Evolutionary conservation across 2,113 vertebrate species (phyloP).

Genomic region (Boulengerochromis microlepis): DNA sequence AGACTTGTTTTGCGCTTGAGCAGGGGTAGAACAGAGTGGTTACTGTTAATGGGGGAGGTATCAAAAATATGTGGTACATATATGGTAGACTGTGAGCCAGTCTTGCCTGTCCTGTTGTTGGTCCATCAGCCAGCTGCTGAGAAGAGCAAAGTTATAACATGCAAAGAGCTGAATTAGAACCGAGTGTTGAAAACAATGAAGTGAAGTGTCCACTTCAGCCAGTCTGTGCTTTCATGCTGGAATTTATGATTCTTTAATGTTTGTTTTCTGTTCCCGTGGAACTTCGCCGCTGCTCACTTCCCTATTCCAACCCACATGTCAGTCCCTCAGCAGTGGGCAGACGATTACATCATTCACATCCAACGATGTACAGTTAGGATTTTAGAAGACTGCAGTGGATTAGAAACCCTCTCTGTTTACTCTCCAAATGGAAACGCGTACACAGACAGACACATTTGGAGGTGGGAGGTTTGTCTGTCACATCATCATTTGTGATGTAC

Average conservation of each 20-base stretch:
- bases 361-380: not conserved
- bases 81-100: not conserved
- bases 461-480: not conserved
- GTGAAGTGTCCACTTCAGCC: not conserved
- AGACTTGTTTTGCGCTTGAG: not conserved
- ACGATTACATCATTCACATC: not conserved
- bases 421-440: not conserved
- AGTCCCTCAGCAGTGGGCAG: not conserved
- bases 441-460: not conserved
- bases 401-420: not conserved
- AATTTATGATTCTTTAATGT: not conserved
- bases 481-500: not conserved
- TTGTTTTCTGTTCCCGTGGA: not conserved
- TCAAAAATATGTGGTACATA: not conserved
- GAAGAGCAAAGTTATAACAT: not conserved
- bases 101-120: not conserved
- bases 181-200: not conserved
- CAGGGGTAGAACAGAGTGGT: not conserved
- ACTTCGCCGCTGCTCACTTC: not conserved
- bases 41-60: accelerated
- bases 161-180: not conserved
- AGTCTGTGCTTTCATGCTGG: not conserved
- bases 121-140: not conserved
- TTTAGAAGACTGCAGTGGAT: not conserved
- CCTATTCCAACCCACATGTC: not conserved